A percentile compares a stretch with the other conserved stretches of the same genome.
Conservation (phyloP, 2,113 vertebrate species). For the Gobiocypris rarus region DNA sequence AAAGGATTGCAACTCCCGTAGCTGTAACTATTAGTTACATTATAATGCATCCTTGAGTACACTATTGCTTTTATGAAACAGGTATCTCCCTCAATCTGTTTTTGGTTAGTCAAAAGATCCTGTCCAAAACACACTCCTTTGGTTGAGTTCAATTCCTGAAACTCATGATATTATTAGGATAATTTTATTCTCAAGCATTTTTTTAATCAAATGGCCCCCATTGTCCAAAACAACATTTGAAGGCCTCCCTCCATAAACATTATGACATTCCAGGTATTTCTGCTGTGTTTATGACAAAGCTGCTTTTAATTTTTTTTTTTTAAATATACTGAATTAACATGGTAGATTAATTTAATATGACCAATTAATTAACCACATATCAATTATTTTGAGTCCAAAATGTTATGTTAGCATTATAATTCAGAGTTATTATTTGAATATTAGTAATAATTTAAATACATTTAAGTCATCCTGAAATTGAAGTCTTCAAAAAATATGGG, state of each 20-base stretch:
- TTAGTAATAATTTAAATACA: not conserved
- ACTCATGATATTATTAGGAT: not conserved
- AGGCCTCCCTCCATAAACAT: not conserved
- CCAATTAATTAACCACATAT: not conserved
- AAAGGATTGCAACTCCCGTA: not conserved
- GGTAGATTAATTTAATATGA: not conserved
- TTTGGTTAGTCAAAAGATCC: not conserved
- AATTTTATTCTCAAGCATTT: not conserved
- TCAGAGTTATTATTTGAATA: not conserved
- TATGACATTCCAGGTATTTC: not conserved
- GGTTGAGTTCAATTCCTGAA: not conserved
- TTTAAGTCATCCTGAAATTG: not conserved
- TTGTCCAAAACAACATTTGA: not conserved
- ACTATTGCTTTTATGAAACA: not conserved
- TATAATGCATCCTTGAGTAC: not conserved
- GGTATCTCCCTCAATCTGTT: not conserved
- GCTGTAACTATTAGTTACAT: not conserved
- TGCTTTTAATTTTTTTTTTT: not conserved
- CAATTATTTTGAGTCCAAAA: not conserved
- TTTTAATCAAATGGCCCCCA: too few relatives aligned
- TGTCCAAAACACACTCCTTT: not conserved
- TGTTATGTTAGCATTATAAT: not conserved
- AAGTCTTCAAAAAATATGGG: too few relatives aligned
- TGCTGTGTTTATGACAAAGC: not conserved
- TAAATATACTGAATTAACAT: not conserved